These are phyloP conservation scores for Cynopterus brachyotis DNA, from an alignment of 2,113 vertebrate genomes.

Conservation along the genomic window DNA sequence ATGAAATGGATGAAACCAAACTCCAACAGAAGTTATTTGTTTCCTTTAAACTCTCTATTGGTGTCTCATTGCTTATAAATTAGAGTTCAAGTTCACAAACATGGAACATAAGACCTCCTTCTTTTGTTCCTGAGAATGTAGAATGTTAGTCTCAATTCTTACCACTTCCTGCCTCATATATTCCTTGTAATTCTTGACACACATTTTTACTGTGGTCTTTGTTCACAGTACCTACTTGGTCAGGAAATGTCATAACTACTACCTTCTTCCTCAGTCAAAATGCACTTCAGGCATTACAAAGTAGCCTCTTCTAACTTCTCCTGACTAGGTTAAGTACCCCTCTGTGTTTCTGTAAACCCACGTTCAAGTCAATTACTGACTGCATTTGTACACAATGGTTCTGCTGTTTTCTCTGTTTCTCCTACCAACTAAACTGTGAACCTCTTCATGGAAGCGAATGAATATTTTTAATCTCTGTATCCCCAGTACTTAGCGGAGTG, in stretches of 20 bases:
- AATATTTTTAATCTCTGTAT: not conserved
- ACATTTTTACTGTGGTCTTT: not conserved
- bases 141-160: not conserved
- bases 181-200: not conserved
- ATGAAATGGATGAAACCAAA: slow-evolving; percentile 22
- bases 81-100: not conserved
- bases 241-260: not conserved
- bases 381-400: not conserved
- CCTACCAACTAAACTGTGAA: not conserved
- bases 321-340: not conserved
- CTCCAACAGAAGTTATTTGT: not conserved
- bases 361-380: not conserved
- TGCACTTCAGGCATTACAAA: not conserved
- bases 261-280: not conserved
- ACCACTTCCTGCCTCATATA: not conserved
- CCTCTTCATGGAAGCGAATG: not conserved
- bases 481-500: not conserved
- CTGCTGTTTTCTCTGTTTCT: not conserved
- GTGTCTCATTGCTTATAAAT: not conserved
- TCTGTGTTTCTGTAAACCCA: not conserved
- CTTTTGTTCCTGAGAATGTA: not conserved
- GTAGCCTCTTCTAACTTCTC: not conserved
- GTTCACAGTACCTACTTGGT: not conserved
- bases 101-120: not conserved
- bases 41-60: not conserved